Base-by-base conservation (phyloP, 2,797 vertebrate genomes). In the Lithobates sylvaticus region DNA sequence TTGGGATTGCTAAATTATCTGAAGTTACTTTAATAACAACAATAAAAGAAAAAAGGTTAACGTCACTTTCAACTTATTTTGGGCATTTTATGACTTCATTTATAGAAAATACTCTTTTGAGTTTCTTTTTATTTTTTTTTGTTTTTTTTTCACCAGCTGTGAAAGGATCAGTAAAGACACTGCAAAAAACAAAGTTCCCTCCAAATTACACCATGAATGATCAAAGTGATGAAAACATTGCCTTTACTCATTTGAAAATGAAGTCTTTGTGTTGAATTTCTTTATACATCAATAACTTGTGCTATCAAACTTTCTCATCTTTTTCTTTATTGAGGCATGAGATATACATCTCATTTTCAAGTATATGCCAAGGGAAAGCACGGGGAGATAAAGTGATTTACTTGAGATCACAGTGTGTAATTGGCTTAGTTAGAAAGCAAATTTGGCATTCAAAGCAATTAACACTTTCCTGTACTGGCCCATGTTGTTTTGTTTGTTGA, bases 321-420 rank as follows among this genome's bases (percentile, higher is more conserved):
- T 58, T 69, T 76, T 44, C 74, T 69, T 70, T 84, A 84, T 84
- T 84, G 74, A 84, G 73, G 61, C 76, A 68, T 68, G 21, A 34
- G 73, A 83, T 83, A 83, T 70, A 77, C n/a, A 84, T 84, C 82
- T 84, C 82, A 84, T 84, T 69, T 77, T 84, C 82, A 84, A 84
- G 74, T 77, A 84, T 70, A 69, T 76, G 74, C 16, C 82, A 68
- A 69, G 68, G 64, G 44, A 70, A 83, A 29, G 16, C 13, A 21
- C 15, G 80, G 34, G 21, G 5, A 84, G 65, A 27, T 29, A 69
- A 74, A 54, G 13, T 78, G 21, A 84, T 26, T 68, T 32, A 5
- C 9, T 21, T 27, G 69, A 76, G 39, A 64, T 36, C n/a, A 1
- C 58, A 8, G 61, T 70, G 65, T 84, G 82, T 84, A 84, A 84